Evolutionary conservation across 2,113 vertebrate species (phyloP).

Genomic region (Carollia perspicillata): DNA sequence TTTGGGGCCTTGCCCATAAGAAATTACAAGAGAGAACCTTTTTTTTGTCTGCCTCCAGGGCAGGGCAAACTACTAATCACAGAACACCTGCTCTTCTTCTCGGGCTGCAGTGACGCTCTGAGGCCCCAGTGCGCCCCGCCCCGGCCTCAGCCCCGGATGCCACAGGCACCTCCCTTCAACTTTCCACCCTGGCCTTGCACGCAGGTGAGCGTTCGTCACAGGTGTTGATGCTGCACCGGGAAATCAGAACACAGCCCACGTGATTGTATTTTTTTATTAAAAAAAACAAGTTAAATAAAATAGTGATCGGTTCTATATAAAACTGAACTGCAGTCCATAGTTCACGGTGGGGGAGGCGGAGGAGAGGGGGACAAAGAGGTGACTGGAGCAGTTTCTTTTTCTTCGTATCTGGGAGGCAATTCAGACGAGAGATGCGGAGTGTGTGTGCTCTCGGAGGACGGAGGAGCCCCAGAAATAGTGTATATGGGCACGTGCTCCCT

Average conservation of each 20-base stretch:
- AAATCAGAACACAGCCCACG: neutral
- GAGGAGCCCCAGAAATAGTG: conserved; percentile 76
- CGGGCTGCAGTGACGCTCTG: neutral
- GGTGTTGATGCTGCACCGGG: neutral
- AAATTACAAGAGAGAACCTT: neutral
- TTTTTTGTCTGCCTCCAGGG: neutral
- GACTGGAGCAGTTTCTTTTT: conserved; percentile 61
- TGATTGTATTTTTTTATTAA: conserved; percentile 74
- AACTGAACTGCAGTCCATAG: conserved; percentile 46
- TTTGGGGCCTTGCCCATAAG: neutral
- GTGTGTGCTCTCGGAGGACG: conserved; percentile 60
- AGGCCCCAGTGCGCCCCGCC: neutral
- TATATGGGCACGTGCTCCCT: conserved; percentile 72
- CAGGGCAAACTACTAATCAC: neutral
- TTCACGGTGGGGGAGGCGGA: conserved; percentile 52
- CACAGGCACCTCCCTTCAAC: no score
- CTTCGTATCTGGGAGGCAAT: conserved; percentile 81
- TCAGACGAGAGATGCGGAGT: conserved; percentile 62
- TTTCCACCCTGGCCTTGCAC: neutral
- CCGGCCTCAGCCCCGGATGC: neutral
- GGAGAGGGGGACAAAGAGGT: neutral
- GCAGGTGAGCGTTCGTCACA: neutral
- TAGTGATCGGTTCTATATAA: conserved; percentile 50
- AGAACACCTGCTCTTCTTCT: neutral
- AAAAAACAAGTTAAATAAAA: conserved; percentile 77